These are phyloP conservation scores for Perithous albicinctus DNA, from an alignment of 2,888 invertebrate genomes.

Conservation along the genomic window DNA sequence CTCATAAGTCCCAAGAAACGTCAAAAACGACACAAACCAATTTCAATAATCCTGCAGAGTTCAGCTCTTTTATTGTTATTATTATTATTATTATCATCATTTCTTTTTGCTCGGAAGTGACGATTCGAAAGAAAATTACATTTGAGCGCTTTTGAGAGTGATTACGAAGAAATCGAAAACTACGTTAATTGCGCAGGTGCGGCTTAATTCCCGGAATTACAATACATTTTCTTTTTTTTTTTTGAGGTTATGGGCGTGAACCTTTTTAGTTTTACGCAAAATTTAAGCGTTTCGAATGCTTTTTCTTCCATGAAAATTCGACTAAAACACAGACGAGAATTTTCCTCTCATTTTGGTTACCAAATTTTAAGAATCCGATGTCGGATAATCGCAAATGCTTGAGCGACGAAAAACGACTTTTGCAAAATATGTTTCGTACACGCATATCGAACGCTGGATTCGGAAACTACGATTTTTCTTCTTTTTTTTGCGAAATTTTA, in stretches of 20 bases:
- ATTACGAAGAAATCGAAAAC: not conserved
- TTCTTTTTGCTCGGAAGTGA: too few species aligned
- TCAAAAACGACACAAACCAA: conserved; percentile 14
- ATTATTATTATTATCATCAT: too few species aligned
- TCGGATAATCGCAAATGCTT: too few species aligned
- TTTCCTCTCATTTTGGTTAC: not conserved
- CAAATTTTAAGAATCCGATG: not conserved
- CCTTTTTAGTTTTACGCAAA: conserved; percentile 37
- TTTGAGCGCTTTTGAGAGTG: not conserved
- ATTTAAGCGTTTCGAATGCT: not conserved
- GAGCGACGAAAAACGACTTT: not conserved
- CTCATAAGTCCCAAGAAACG: conserved; percentile 10
- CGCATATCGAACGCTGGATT: too few species aligned
- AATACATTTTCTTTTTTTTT: too few species aligned
- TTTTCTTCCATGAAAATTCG: not conserved
- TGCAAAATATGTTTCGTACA: not conserved
- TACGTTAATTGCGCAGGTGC: conserved; percentile 47
- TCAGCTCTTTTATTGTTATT: not conserved
- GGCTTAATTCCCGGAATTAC: not conserved
- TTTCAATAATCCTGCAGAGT: not conserved
- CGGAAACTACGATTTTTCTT: too few species aligned
- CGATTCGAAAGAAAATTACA: not conserved
- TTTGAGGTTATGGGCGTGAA: conserved; percentile 78
- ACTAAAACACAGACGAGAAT: not conserved
- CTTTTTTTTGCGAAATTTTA: too few species aligned